phyloP scores from a whole-genome alignment of 2,797 vertebrate species.

The Cynopterus sphinx region DNA sequence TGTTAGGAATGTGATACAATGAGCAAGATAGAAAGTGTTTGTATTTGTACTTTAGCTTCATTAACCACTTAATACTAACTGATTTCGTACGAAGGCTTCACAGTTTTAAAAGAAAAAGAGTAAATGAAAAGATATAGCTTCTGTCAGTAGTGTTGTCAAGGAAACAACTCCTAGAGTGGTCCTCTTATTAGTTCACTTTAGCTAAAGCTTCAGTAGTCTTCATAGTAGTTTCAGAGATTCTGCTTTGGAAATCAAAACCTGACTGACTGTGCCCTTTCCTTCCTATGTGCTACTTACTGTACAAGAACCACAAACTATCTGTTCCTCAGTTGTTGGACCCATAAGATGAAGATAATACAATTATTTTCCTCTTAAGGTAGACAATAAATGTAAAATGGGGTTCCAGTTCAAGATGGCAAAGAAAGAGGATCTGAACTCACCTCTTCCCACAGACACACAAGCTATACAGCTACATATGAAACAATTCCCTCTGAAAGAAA shows the following conservation, averaged over 20 bases:
- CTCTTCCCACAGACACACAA: not conserved
- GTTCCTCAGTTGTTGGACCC: not conserved
- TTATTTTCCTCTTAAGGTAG: not conserved
- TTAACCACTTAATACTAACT: slow-evolving; percentile 24
- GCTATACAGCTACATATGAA: not conserved
- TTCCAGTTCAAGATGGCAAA: not conserved
- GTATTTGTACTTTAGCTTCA: not conserved
- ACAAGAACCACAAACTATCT: not conserved
- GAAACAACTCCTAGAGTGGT: not conserved
- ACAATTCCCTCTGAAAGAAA: not conserved
- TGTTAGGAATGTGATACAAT: not conserved
- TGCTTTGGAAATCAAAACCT: not conserved
- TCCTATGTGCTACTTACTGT: not conserved
- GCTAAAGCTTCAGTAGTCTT: not conserved
- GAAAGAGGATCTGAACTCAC: not conserved
- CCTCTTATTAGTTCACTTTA: not conserved
- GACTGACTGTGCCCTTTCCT: not conserved
- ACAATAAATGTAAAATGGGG: not conserved
- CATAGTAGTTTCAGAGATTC: not conserved
- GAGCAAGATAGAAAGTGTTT: not conserved
- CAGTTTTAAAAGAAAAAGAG: not conserved
- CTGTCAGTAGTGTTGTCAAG: not conserved
- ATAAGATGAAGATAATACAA: not conserved
- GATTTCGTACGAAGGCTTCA: not conserved
- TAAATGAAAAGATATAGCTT: not conserved